Percentiles rank a stretch among this genome's conserved stretches.
These are phyloP conservation scores for Nysson spinosus DNA, from an alignment of 2,888 invertebrate species.

Conservation along the genomic window DNA sequence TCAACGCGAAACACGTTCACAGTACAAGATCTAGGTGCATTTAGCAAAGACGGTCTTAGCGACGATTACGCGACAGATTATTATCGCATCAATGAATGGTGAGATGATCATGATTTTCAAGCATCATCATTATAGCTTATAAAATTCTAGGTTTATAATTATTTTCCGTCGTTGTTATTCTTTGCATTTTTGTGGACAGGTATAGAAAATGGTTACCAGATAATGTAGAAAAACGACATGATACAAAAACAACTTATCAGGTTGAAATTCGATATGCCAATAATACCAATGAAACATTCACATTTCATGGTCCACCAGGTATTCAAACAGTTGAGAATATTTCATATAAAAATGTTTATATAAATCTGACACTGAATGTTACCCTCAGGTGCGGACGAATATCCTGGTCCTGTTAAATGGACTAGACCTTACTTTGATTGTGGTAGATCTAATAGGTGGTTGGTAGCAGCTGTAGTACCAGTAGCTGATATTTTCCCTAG, in stretches of 20 bases:
- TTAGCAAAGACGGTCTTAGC: conserved; percentile 87
- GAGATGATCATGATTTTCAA: conserved; percentile 28
- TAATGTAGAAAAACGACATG: conserved; percentile 87
- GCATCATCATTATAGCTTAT: no score
- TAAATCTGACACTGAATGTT: not conserved
- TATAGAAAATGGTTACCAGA: conserved; percentile 95
- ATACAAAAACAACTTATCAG: conserved; percentile 94
- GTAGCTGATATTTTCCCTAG: conserved; percentile 97
- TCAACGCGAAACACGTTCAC: conserved; percentile 96
- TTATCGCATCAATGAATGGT: conserved; percentile 96
- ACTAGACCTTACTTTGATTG: conserved; percentile 98
- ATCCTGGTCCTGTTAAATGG: conserved; percentile 95
- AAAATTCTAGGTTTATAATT: not conserved
- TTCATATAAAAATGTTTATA: not conserved
- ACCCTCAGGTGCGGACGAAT: conserved; percentile 87
- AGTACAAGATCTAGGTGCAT: conserved; percentile 91
- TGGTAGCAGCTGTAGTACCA: conserved; percentile 95
- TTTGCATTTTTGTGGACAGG: conserved; percentile 69
- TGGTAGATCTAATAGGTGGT: conserved; percentile 96
- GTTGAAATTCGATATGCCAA: conserved; percentile 96
- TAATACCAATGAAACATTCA: conserved; percentile 96
- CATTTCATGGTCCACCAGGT: conserved; percentile 95
- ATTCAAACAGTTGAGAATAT: conserved; percentile 1
- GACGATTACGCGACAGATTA: conserved; percentile 94
- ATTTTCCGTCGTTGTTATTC: not conserved